Evolutionary conservation across 2,888 invertebrate species (phyloP).

Genomic region (Petrophora chlorosata): DNA sequence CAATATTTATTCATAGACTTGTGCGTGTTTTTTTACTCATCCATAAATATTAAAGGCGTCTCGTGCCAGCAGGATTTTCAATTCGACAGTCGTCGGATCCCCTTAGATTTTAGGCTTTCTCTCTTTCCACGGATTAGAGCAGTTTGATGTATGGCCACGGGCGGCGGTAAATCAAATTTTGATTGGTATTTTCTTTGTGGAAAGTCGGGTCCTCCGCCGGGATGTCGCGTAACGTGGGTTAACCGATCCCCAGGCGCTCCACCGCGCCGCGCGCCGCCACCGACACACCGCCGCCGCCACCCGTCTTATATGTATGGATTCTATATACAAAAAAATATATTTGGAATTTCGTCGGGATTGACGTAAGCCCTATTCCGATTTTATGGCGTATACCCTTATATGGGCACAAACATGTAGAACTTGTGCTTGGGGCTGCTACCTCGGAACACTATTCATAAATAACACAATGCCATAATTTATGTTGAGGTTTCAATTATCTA

Average conservation of each 20-base stretch:
- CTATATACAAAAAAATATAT: constrained; percentile 44
- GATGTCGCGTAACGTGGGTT: constrained; percentile 71
- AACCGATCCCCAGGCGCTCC: constrained; percentile 76
- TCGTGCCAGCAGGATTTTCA: constrained; percentile 74
- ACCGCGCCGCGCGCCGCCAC: too few species aligned
- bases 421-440: background rate
- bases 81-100: constrained; percentile 73
- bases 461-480: too few species aligned
- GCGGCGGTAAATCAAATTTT: constrained; percentile 84
- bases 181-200: constrained; percentile 83
- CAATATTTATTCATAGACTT: constrained; percentile 70
- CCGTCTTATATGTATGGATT: constrained; percentile 69
- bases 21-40: constrained; percentile 66
- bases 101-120: constrained; percentile 76
- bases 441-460: background rate
- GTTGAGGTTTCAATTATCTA: too few species aligned
- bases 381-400: constrained; percentile 1
- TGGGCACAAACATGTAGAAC: background rate
- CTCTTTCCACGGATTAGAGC: constrained; percentile 77
- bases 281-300: constrained; percentile 39
- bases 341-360: constrained; percentile 62
- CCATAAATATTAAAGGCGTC: constrained; percentile 78
- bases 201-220: constrained; percentile 74
- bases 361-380: constrained; percentile 42
- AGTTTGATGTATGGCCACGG: constrained; percentile 79